Percentiles rank a stretch among this genome's conserved stretches.
phyloP scores from a whole-genome alignment of 2,113 vertebrate genomes.

The Strigops habroptila region DNA sequence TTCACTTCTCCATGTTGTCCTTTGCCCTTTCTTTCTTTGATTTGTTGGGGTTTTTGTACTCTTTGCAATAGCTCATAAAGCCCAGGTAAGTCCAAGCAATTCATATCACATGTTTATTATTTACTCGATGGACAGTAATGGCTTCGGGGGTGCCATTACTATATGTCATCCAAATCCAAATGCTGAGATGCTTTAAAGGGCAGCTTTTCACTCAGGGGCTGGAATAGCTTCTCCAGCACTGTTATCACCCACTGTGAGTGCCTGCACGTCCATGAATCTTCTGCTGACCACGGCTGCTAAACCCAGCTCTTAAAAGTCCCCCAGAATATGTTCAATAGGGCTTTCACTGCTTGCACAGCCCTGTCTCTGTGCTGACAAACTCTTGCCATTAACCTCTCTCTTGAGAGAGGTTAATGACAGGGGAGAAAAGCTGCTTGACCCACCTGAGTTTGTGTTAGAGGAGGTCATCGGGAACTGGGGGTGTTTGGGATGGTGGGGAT shows the following conservation, averaged over 20 bases:
- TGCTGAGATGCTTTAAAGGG: background rate
- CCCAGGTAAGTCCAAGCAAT: background rate
- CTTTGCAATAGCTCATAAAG: background rate
- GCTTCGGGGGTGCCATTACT: conserved; percentile 5
- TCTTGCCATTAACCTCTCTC: background rate
- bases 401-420: too few relatives aligned
- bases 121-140: conserved; percentile 47
- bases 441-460: background rate
- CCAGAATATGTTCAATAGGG: background rate
- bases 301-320: background rate
- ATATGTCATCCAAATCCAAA: conserved; percentile 15
- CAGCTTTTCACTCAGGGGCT: background rate
- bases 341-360: background rate
- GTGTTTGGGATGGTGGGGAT: accelerated
- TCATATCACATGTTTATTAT: background rate
- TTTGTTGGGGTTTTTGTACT: background rate
- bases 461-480: background rate
- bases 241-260: background rate
- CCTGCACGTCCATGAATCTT: background rate
- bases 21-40: background rate
- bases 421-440: background rate
- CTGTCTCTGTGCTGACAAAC: background rate
- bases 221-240: background rate
- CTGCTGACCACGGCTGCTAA: accelerated
- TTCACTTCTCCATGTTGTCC: background rate